Conservation (phyloP, 2,797 vertebrate species). For the Enteromius anoplus region DNA sequence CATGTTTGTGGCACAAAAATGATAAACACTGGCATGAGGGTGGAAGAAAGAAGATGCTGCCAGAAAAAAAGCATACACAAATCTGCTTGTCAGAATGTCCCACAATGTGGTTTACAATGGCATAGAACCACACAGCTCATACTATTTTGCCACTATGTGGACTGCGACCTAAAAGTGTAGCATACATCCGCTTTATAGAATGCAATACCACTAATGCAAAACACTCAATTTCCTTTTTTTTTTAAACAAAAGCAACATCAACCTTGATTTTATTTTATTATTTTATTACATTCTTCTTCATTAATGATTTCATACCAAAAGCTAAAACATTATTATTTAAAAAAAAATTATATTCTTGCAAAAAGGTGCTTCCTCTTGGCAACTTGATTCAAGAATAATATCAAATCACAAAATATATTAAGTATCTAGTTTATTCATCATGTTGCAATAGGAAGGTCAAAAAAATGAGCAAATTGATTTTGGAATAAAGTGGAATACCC, state of each 20-base stretch:
- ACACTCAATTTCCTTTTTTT: not conserved
- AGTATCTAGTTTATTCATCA: not conserved
- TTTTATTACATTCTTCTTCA: not conserved
- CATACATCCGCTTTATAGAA: not conserved
- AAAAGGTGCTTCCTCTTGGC: not conserved
- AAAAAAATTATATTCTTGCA: not conserved
- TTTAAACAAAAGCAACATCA: not conserved
- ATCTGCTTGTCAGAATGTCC: not conserved
- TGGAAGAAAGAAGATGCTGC: slow-evolving; percentile 38
- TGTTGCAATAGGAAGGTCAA: not conserved
- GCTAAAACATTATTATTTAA: not conserved
- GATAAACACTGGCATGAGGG: slow-evolving; percentile 60
- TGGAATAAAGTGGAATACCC: not conserved
- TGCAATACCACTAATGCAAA: not conserved
- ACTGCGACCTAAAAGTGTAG: not conserved
- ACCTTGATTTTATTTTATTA: not conserved
- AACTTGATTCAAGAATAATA: not conserved
- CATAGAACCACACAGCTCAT: not conserved
- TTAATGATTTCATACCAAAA: not conserved
- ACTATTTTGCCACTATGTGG: not conserved
- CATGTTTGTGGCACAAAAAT: slow-evolving; percentile 61
- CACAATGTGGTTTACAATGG: not conserved
- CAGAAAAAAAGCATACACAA: slow-evolving; percentile 29
- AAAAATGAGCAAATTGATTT: not conserved
- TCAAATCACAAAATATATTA: not conserved